phyloP scores from a whole-genome alignment of 2,888 invertebrate species.

The Athalia cordata region DNA sequence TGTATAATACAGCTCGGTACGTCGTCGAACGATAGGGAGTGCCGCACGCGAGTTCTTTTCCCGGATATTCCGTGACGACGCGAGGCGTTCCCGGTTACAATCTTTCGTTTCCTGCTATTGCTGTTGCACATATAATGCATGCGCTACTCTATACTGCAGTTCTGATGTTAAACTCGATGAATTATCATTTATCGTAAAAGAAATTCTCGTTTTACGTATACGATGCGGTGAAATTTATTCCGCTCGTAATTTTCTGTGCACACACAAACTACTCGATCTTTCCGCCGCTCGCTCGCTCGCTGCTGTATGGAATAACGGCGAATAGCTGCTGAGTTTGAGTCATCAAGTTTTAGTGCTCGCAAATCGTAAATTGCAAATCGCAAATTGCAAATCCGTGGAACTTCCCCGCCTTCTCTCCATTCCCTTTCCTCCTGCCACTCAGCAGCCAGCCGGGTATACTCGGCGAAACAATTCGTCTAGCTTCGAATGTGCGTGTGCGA shows the following conservation, averaged over 20 bases:
- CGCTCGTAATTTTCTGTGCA: too few species aligned
- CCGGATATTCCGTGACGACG: conserved; percentile 22
- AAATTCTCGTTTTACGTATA: too few species aligned
- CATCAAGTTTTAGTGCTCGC: too few species aligned
- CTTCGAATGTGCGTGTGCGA: neutral
- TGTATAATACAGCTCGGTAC: too few species aligned
- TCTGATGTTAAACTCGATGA: neutral
- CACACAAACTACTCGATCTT: too few species aligned
- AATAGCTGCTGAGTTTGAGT: too few species aligned
- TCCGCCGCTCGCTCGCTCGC: too few species aligned
- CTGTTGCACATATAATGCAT: neutral
- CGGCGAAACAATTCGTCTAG: neutral
- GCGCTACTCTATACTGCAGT: neutral
- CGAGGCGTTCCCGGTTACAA: neutral
- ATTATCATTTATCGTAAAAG: too few species aligned
- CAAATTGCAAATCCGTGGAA: neutral
- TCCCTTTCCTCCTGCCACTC: too few species aligned
- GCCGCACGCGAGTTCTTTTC: conserved; percentile 18
- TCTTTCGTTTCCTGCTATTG: neutral
- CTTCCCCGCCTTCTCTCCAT: neutral
- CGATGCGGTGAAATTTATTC: too few species aligned
- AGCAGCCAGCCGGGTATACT: too few species aligned
- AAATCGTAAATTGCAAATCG: neutral
- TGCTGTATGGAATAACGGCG: too few species aligned
- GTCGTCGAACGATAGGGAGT: neutral